Conservation (phyloP, 2,797 vertebrate species). For the Synanceia verrucosa region DNA sequence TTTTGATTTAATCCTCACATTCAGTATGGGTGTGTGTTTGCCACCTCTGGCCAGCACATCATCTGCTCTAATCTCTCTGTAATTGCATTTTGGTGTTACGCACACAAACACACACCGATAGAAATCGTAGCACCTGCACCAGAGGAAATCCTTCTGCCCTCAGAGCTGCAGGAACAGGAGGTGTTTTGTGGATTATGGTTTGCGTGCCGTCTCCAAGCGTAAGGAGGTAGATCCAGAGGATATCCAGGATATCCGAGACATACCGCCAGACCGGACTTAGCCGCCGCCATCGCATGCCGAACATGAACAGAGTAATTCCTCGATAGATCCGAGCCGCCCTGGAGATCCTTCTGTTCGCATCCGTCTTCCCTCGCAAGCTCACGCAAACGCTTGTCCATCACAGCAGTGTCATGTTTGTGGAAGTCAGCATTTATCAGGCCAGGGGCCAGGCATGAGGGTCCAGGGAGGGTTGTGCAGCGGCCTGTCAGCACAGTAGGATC, state of each 20-base stretch:
- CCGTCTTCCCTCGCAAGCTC: conserved; percentile 23
- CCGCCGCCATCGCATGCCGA: conserved; percentile 24
- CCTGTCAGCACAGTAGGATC: conserved; percentile 73
- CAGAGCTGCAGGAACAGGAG: conserved; percentile 36
- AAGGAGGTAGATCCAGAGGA: conserved; percentile 33
- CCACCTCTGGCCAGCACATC: conserved; percentile 42
- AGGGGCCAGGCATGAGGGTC: conserved; percentile 63
- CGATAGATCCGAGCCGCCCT: conserved; percentile 42
- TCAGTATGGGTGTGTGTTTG: conserved; percentile 37
- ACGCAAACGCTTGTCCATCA: conserved; percentile 50
- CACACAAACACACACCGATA: conserved; percentile 22
- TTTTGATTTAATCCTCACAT: conserved; percentile 34
- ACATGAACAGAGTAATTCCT: conserved; percentile 52
- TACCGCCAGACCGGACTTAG: conserved; percentile 48
- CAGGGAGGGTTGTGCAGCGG: conserved; percentile 60
- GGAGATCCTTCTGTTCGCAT: conserved; percentile 51
- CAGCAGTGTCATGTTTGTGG: conserved; percentile 70
- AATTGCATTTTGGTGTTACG: conserved; percentile 52
- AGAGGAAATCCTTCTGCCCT: conserved; percentile 43
- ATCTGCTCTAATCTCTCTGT: conserved; percentile 58
- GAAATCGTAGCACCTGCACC: conserved; percentile 41
- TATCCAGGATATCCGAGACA: conserved; percentile 51
- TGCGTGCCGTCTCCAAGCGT: conserved; percentile 45
- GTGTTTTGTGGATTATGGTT: conserved; percentile 59
- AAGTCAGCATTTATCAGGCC: conserved; percentile 78